phyloP scores from a whole-genome alignment of 2,797 vertebrate genomes.

The Periophthalmus magnuspinnatus region DNA sequence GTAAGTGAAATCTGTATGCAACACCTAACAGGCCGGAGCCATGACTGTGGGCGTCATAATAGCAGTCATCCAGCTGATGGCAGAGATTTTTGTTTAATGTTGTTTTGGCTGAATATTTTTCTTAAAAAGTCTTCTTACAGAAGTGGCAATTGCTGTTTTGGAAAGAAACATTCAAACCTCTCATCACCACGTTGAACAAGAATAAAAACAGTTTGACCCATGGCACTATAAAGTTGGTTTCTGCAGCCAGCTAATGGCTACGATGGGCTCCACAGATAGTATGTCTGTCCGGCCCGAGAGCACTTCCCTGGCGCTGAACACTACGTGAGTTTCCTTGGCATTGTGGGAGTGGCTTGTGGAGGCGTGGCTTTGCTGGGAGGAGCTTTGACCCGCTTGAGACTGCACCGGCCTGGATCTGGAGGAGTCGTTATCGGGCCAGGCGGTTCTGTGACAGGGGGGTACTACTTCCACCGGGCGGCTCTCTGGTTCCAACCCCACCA shows the following conservation, averaged over 20 bases:
- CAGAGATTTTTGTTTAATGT: background rate
- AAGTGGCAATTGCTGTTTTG: background rate
- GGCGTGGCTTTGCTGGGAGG: conserved; percentile 73
- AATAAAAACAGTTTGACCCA: background rate
- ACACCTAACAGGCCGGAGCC: background rate
- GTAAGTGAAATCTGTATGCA: too few relatives aligned
- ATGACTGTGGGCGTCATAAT: background rate
- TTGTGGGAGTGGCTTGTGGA: conserved; percentile 54
- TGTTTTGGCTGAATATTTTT: background rate
- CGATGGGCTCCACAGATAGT: conserved; percentile 82
- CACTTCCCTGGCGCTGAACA: conserved; percentile 69
- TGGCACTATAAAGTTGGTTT: background rate
- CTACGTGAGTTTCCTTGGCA: conserved; percentile 64
- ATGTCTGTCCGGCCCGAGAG: conserved; percentile 83
- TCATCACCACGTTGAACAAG: too few relatives aligned
- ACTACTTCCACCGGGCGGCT: conserved; percentile 44
- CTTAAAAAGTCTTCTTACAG: background rate
- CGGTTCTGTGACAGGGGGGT: conserved; percentile 66
- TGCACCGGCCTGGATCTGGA: conserved; percentile 32
- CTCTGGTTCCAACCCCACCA: conserved; percentile 41
- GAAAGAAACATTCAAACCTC: background rate
- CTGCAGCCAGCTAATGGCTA: conserved; percentile 74
- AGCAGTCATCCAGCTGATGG: background rate
- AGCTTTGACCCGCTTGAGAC: conserved; percentile 58
- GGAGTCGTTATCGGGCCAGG: conserved; percentile 80